Conservation (phyloP, 2,888 invertebrate species). For the Antheraea yamamai region DNA sequence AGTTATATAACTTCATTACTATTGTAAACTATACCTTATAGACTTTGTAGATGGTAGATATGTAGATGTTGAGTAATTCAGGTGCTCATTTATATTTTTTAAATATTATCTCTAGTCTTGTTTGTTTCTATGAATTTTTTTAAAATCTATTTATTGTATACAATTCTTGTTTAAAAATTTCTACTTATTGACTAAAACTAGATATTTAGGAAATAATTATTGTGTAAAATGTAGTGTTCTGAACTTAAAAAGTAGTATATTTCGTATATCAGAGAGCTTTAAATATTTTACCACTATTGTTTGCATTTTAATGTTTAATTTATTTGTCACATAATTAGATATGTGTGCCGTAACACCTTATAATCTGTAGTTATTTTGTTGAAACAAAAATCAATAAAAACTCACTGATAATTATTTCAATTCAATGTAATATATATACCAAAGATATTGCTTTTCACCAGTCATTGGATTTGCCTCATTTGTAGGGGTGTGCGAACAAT, state of each 20-base stretch:
- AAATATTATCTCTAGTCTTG: slow-evolving; percentile 8
- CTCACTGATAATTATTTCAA: too few species aligned
- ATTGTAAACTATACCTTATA: not conserved
- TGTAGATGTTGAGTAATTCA: slow-evolving; percentile 14
- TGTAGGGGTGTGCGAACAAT: too few species aligned
- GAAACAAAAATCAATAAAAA: too few species aligned
- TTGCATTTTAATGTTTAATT: too few species aligned
- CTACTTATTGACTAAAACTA: not conserved
- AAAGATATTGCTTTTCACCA: not conserved
- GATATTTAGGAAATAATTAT: not conserved
- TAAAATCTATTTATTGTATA: not conserved
- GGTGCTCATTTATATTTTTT: slow-evolving; percentile 29
- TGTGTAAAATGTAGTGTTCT: not conserved
- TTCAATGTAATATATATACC: too few species aligned
- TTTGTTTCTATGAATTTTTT: not conserved
- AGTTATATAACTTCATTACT: slow-evolving; percentile 45
- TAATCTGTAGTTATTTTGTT: too few species aligned
- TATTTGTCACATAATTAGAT: too few species aligned
- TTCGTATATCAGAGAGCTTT: not conserved
- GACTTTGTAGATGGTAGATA: not conserved
- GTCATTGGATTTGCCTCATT: not conserved
- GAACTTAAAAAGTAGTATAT: not conserved
- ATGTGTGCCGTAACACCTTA: too few species aligned
- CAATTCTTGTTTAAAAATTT: not conserved
- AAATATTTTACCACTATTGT: too few species aligned